These are phyloP conservation scores for Zaprionus capensis DNA, from an alignment of 1,140 invertebrate genomes.

Conservation along the genomic window DNA sequence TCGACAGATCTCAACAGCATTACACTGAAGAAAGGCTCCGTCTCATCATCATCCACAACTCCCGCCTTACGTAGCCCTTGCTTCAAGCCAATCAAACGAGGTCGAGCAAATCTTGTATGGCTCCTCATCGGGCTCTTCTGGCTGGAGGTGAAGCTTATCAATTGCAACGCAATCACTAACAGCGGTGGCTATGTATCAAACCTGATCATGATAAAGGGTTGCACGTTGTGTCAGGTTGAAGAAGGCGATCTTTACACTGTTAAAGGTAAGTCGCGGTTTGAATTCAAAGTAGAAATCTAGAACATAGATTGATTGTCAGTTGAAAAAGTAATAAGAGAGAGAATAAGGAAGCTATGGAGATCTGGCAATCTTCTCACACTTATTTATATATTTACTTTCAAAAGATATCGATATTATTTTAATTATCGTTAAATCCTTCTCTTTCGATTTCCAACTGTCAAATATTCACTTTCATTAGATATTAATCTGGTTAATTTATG, in stretches of 20 bases:
- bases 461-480: too few species aligned
- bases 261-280: slow-evolving; percentile 46
- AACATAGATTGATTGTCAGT: too few species aligned
- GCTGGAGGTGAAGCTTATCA: slow-evolving; percentile 74
- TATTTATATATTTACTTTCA: too few species aligned
- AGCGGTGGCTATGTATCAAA: slow-evolving; percentile 56
- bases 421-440: too few species aligned
- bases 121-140: slow-evolving; percentile 77
- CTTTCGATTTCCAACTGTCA: too few species aligned
- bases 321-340: too few species aligned
- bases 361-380: too few species aligned
- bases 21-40: slow-evolving; percentile 24
- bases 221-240: slow-evolving; percentile 62
- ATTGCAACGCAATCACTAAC: slow-evolving; percentile 63
- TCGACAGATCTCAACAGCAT: slow-evolving; percentile 17
- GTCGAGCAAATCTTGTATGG: slow-evolving; percentile 72
- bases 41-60: slow-evolving; percentile 32
- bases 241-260: slow-evolving; percentile 50
- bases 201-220: slow-evolving; percentile 57
- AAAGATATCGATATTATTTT: too few species aligned
- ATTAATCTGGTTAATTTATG: too few species aligned
- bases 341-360: too few species aligned
- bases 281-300: too few species aligned
- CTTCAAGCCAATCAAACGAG: slow-evolving; percentile 42
- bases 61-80: slow-evolving; percentile 38